Conservation (phyloP, 2,888 invertebrate species). For the Timema cristinae region DNA sequence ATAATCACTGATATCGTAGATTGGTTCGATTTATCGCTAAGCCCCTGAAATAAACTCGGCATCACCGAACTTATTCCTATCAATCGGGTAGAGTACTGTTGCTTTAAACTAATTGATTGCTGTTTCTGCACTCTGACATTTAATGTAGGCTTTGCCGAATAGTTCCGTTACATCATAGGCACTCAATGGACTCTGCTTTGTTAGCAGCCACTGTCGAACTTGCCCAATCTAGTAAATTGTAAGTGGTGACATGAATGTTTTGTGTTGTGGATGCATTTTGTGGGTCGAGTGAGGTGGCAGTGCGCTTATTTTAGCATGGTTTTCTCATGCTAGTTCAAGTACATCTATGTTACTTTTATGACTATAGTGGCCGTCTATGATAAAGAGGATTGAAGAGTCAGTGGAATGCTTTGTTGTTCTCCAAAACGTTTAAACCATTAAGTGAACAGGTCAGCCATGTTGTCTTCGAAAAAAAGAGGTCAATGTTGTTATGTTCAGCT, state of each 20-base stretch:
- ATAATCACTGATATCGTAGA: too few species aligned
- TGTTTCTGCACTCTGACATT: background rate
- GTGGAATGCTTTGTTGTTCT: background rate
- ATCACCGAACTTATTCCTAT: background rate
- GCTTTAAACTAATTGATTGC: background rate
- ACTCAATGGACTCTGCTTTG: background rate
- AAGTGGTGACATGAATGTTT: background rate
- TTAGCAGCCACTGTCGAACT: background rate
- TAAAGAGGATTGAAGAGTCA: background rate
- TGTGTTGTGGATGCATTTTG: background rate
- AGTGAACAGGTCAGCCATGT: slow-evolving; percentile 4
- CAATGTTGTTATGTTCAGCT: background rate
- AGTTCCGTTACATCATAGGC: slow-evolving; percentile 5
- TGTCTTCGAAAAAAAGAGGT: background rate
- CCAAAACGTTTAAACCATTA: slow-evolving; percentile 6
- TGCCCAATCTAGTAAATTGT: background rate
- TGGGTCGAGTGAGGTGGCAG: slow-evolving; percentile 7
- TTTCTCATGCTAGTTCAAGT: background rate
- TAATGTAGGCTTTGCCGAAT: background rate
- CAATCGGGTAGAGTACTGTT: background rate
- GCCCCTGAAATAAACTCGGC: slow-evolving; percentile 1
- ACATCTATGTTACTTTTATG: background rate
- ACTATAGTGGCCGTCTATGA: background rate
- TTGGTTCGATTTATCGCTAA: background rate
- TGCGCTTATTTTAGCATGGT: background rate